phyloP scores from a whole-genome alignment of 2,797 vertebrate species.

The Tadarida brasiliensis region DNA sequence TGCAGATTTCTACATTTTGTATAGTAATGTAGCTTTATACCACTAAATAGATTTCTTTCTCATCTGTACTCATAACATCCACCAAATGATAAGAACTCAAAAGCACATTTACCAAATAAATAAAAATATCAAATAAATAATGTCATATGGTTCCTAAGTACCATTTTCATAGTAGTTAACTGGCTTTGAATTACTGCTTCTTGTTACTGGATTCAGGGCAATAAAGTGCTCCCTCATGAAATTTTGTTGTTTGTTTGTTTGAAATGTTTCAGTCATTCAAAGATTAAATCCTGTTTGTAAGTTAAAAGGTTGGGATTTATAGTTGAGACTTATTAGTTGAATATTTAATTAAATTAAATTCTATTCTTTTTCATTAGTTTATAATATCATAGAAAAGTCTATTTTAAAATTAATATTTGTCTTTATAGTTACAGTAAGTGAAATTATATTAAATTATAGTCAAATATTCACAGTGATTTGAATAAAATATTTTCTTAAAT shows the following conservation, averaged over 20 bases:
- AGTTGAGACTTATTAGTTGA: constrained; percentile 37
- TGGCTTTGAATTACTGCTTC: not conserved
- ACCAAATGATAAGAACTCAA: not conserved
- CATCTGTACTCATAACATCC: not conserved
- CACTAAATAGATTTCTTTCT: not conserved
- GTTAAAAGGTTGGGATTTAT: constrained; percentile 38
- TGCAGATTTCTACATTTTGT: not conserved
- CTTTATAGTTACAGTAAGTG: not conserved
- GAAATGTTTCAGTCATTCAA: constrained; percentile 48
- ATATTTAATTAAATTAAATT: constrained; percentile 49
- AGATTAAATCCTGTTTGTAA: constrained; percentile 52
- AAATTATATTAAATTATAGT: not conserved
- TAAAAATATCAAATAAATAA: not conserved
- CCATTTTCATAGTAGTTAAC: not conserved
- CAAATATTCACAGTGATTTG: not conserved
- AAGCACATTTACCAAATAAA: constrained; percentile 46
- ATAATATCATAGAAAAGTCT: not conserved
- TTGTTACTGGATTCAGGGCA: not conserved
- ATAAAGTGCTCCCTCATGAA: not conserved
- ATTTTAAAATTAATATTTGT: constrained; percentile 30
- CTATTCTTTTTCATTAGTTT: constrained; percentile 7
- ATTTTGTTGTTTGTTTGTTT: constrained; percentile 50
- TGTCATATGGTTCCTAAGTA: not conserved
- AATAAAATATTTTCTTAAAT: constrained; percentile 26
- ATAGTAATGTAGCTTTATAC: not conserved